Percentiles rank a stretch among this genome's conserved stretches.
These are phyloP conservation scores for Aurelia coerulea DNA, from an alignment of 30 jellyfish, hydroid and myxozoan genomes.

Conservation along the genomic window DNA sequence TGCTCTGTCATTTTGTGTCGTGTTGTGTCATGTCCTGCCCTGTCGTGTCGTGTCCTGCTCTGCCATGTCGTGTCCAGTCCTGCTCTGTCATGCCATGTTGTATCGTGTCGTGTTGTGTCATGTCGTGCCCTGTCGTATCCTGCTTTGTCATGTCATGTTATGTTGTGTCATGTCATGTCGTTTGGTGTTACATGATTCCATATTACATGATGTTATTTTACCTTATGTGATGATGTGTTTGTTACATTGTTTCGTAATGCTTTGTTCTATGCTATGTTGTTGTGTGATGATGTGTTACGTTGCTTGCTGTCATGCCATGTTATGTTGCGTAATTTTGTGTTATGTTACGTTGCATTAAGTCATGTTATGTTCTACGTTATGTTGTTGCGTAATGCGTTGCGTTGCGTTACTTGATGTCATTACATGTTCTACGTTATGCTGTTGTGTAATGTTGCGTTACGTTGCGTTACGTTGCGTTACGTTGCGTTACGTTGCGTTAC, in stretches of 20 bases:
- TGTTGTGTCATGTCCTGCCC: not conserved
- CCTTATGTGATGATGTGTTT: too few relatives aligned
- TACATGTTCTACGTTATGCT: too few relatives aligned
- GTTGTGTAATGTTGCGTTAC: too few relatives aligned
- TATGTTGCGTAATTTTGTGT: constrained; percentile 1
- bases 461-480: not conserved
- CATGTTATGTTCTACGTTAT: not conserved
- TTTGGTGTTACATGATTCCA: not conserved
- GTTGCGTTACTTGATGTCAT: constrained; percentile 1
- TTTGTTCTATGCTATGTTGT: not conserved
- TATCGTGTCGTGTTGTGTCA: not conserved
- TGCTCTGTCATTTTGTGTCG: not conserved
- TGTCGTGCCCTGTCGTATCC: not conserved
- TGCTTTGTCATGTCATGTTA: not conserved
- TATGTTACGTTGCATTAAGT: not conserved
- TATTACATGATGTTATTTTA: too few relatives aligned
- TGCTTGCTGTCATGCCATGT: not conserved
- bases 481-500: not conserved
- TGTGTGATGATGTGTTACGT: not conserved
- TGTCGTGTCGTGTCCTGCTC: not conserved
- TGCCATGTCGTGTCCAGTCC: not conserved
- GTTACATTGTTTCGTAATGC: not conserved
- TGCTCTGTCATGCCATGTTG: not conserved
- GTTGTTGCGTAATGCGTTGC: not conserved
- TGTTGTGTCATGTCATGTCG: not conserved